Conservation (phyloP, 2,888 invertebrate genomes). For the Neoitamus cyanurus region DNA sequence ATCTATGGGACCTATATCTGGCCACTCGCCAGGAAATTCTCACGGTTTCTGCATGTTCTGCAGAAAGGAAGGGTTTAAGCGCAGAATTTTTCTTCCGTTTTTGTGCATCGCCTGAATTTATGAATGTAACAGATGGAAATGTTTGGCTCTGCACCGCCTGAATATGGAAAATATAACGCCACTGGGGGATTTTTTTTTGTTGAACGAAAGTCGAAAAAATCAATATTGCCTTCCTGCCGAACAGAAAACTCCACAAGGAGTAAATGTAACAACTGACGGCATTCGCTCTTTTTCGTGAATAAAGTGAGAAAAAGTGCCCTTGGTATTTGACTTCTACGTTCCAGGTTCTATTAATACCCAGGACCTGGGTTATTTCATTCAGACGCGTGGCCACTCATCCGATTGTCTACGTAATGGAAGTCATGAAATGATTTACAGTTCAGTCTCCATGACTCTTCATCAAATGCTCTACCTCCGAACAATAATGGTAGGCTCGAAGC, state of each 20-base stretch:
- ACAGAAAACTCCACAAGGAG: background rate
- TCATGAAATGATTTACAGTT: background rate
- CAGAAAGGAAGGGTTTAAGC: constrained; percentile 4
- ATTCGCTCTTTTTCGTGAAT: background rate
- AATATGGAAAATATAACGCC: constrained; percentile 30
- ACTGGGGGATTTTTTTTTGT: background rate
- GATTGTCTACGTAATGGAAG: background rate
- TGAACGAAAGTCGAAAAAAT: background rate
- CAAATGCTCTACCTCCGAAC: background rate
- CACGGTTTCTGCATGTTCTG: constrained; percentile 15
- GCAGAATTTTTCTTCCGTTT: constrained; percentile 2
- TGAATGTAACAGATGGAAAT: constrained; percentile 42
- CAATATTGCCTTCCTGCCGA: background rate
- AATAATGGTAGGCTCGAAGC: background rate
- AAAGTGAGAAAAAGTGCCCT: background rate
- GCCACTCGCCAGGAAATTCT: constrained; percentile 38
- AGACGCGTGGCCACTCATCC: background rate
- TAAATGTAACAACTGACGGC: background rate
- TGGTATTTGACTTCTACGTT: background rate
- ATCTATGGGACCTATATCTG: constrained; percentile 47
- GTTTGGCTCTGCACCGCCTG: constrained; percentile 15
- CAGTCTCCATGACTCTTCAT: background rate
- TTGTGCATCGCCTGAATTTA: constrained; percentile 34
- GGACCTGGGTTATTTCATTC: background rate
- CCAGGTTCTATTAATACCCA: background rate